phyloP scores from a whole-genome alignment of 2,797 vertebrate species.

The Sebastes minor region DNA sequence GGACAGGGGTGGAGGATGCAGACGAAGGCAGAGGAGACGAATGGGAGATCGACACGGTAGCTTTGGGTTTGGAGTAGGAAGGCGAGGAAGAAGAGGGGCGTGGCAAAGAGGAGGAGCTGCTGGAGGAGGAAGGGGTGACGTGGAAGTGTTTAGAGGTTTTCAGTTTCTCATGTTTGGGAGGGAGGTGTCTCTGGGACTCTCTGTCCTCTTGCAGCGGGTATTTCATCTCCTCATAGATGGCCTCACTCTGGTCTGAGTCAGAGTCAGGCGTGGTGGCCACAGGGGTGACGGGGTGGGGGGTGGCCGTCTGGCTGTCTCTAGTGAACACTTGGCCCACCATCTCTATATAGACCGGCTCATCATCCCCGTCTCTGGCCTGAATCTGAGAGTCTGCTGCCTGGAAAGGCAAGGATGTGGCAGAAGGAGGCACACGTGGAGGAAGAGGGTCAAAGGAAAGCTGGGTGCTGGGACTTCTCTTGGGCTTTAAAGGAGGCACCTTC shows the following conservation, averaged over 20 bases:
- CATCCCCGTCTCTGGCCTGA: slow-evolving; percentile 77
- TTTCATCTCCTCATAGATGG: slow-evolving; percentile 96
- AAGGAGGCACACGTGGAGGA: slow-evolving; percentile 73
- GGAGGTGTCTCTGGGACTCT: slow-evolving; percentile 75
- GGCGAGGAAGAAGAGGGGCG: slow-evolving; percentile 80
- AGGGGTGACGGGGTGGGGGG: slow-evolving; percentile 79
- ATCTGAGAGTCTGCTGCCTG: slow-evolving; percentile 76
- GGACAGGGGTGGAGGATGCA: slow-evolving; percentile 80
- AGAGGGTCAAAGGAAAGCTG: slow-evolving; percentile 85
- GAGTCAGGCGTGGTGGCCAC: slow-evolving; percentile 86
- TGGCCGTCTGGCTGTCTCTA: slow-evolving; percentile 80
- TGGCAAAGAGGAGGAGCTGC: slow-evolving; percentile 75
- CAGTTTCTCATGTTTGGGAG: slow-evolving; percentile 77
- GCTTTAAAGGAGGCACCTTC: slow-evolving; percentile 91
- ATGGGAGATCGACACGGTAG: slow-evolving; percentile 81
- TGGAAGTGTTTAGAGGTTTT: slow-evolving; percentile 82
- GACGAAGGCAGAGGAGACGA: slow-evolving; percentile 83
- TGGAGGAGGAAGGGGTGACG: slow-evolving; percentile 69
- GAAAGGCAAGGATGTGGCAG: slow-evolving; percentile 80
- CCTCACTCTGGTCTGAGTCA: slow-evolving; percentile 93
- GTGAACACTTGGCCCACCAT: slow-evolving; percentile 93
- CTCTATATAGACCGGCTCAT: slow-evolving; percentile 94
- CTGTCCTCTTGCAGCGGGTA: slow-evolving; percentile 86
- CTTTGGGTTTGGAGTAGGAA: slow-evolving; percentile 84
- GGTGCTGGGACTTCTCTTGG: slow-evolving; percentile 91